A percentile compares a stretch with the other conserved stretches of the same genome.
Conservation (phyloP, 2,797 vertebrate species). For the Danio kyathit region DNA sequence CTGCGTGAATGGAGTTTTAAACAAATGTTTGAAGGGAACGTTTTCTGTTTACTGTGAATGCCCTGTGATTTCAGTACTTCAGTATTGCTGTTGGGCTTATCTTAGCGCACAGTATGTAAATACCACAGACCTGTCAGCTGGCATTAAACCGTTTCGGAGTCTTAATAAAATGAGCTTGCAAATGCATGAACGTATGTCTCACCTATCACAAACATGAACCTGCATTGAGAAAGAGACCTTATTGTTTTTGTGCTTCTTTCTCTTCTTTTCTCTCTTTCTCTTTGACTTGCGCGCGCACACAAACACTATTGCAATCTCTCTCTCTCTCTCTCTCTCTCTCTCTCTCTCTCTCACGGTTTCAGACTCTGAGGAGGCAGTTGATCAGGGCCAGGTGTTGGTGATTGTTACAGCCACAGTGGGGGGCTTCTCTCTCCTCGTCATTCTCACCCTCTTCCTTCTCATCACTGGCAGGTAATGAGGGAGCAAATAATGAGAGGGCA, state of each 20-base stretch:
- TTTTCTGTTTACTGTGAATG: conserved; percentile 9
- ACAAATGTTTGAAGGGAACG: background rate
- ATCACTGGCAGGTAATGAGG: conserved; percentile 93
- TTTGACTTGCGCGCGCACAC: background rate
- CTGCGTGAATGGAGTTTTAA: conserved; percentile 16
- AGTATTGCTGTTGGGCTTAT: background rate
- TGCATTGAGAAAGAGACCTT: background rate
- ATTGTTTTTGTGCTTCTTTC: conserved; percentile 11
- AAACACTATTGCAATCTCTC: background rate
- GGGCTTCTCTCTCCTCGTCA: conserved; percentile 94
- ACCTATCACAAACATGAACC: background rate
- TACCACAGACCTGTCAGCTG: background rate
- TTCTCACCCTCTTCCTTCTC: conserved; percentile 96
- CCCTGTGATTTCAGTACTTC: background rate
- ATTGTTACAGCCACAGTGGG: conserved; percentile 96
- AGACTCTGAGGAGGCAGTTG: conserved; percentile 92
- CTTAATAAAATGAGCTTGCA: background rate
- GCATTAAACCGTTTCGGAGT: background rate
- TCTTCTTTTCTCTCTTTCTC: background rate
- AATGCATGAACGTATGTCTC: background rate
- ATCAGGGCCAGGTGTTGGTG: conserved; percentile 96
- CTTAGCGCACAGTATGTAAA: background rate
- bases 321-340: conserved; percentile 7
- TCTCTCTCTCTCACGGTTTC: conserved; percentile 51
- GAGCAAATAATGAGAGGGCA: conserved; percentile 3